Evolutionary conservation across 37 sponge, comb jelly and placozoan species (phyloP), one percentile per base, ranked within the genome.

Genomic region (Sycon ciliatum): DNA sequence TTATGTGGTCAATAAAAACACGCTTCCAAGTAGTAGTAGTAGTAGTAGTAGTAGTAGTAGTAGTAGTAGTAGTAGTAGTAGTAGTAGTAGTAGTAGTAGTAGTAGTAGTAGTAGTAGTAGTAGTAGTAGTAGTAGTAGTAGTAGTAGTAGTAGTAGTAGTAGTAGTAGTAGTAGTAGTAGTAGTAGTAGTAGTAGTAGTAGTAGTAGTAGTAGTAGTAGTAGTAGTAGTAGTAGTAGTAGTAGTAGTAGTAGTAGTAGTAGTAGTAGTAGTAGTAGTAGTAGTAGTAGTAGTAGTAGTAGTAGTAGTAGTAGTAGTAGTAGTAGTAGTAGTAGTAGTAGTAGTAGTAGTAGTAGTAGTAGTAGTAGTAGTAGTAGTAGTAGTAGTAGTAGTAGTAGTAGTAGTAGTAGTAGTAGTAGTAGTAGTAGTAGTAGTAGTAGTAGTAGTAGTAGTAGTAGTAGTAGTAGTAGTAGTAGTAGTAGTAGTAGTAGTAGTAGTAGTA

Each of bases 41-140:
- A n/a, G 53, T 46, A 46, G 53, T 46, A 46, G 53, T 46, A 46
- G 53, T 46, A 46, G 53, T 46, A 46, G 53, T 46, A 46, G 53
- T 46, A 46, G 53, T 46, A 46, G 53, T 46, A 46, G 53, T 46
- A 46, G 53, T 46, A 46, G 53, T 46, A 46, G 53, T 46, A 46
- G 53, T 46, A 46, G 53, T 46, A 46, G 53, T 46, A 46, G 53
- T 46, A 46, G 53, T 46, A 46, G 53, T 46, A 46, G 53, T 46
- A 46, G 53, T 46, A 46, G 53, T 46, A 46, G 53, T 46, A 46
- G 53, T 46, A 46, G 53, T 46, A 46, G 53, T 46, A 46, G 53
- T 46, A 46, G 53, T 46, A 46, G 53, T 46, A 46, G 53, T 46
- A 46, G 53, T 46, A 46, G 53, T 46, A 46, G 53, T 46, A 46